Evolutionary conservation across 2,113 vertebrate species (phyloP), one percentile per base, ranked within the genome.

Genomic region (Leucoraja erinaceus): DNA sequence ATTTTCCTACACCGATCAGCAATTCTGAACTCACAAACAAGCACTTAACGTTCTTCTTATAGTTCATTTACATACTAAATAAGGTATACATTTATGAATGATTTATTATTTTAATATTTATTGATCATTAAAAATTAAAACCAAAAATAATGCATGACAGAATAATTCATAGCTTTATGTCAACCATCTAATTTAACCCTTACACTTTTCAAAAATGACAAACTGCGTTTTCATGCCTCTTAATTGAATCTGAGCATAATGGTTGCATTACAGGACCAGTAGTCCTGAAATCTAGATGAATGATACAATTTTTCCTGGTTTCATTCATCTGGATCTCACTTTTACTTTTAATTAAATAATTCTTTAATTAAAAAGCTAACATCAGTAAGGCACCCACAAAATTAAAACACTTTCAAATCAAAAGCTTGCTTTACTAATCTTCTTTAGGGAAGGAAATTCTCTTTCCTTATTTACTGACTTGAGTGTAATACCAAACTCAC

Each of bases 21-120:
- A 4, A 70, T 70, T 2, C 8, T 31, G 68, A 84, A 3, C 7
- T 70, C 88, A 11, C 31, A 38, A 70, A 9, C n/a, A 66, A 31
- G 28, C 5, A n/a, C 56, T 63, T 54, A 54, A 84, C 18, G 25
- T 63, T 63, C n/a, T 86, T 61, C 18, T 22, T 86, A 28, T 86
- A 86, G 61, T 86, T 86, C 6, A 56, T 86, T 86, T 59, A 20
- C 14, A 90, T 22, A 38, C 5, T 25, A 33, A 61, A 90, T 47
- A 90, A 90, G 63, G 28, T 90, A n/a, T 22, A 90, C n/a, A 16
- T 90, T 90, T 68, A 33, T 90, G 84, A 90, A 90, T 88, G 31
- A 22, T 68, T 90, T 33, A 66, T 16, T 90, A 63, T n/a, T 22
- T 0, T 20, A 31, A 90, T 86, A 63, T 18, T 66, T 90, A 31